Evolutionary conservation across 2,797 vertebrate genomes (phyloP).

Genomic region (Pantherophis vulpinus): DNA sequence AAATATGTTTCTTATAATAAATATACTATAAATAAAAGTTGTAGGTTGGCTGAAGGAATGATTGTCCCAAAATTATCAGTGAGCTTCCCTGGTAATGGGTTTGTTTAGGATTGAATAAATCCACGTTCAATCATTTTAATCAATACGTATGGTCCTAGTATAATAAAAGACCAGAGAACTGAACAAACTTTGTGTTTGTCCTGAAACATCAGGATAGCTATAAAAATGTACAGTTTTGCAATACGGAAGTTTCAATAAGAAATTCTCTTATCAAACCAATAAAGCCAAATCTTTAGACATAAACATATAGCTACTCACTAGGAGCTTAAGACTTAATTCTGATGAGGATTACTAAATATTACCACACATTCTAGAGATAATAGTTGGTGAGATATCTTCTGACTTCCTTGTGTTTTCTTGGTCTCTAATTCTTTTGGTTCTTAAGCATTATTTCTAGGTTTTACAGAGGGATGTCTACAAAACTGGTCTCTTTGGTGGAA

Average conservation of each 20-base stretch:
- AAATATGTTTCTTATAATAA: neutral
- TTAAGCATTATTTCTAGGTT: neutral
- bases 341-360: neutral
- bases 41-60: neutral
- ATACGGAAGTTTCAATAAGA: neutral
- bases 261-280: neutral
- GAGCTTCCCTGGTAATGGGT: neutral
- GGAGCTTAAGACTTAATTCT: neutral
- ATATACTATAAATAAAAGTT: neutral
- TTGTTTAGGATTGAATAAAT: neutral
- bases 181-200: neutral
- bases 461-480: neutral
- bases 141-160: neutral
- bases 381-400: neutral
- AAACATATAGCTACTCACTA: neutral
- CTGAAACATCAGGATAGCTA: neutral
- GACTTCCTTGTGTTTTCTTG: neutral
- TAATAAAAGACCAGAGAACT: neutral
- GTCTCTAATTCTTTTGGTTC: neutral
- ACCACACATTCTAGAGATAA: neutral
- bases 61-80: neutral
- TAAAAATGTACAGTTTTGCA: neutral
- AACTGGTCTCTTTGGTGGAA: neutral
- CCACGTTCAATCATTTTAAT: neutral
- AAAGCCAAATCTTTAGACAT: neutral